Evolutionary conservation across 2,797 vertebrate species (phyloP), one percentile per base, ranked within the genome.

Genomic region (Danio tinwini): DNA sequence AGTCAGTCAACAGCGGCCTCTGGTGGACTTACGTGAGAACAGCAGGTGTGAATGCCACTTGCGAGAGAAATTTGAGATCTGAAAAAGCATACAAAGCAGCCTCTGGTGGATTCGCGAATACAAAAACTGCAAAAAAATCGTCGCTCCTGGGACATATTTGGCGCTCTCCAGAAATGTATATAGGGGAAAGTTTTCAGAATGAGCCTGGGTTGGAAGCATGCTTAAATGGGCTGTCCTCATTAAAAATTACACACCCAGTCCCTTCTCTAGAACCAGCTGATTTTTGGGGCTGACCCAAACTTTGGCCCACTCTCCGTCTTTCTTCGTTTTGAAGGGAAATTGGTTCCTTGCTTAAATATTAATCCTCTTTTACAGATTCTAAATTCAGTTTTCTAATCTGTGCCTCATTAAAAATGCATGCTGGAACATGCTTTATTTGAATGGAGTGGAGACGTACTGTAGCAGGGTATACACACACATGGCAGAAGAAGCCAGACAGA

Each of bases 351-450:
- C 79, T 90, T 81, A 90, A 90, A 88, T 86, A 88, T 88, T 83
- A 87, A 90, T 90, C 82, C 81, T 80, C 56, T 78, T 81, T 82
- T 80, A 85, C 87, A 87, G 85, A 89, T 85, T 89, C 85, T 84
- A 88, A 89, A 89, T 86, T 82, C 86, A 88, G 87, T 86, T 86
- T 88, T 84, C 85, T 87, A 88, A 89, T 88, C 87, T 88, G 62
- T 65, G 77, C 63, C 80, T 87, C 83, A 88, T 89, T 88, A 89
- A 89, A 88, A 85, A 88, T 89, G 79, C 83, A 88, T 86, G 75
- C 68, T 65, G 71, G 78, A 73, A 85, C 84, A 84, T 86, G 79
- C 79, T 86, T 86, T 85, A 88, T 87, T 87, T 88, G 83, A 86
- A 84, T 85, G 78, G 47, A 85, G 74, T 19, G 70, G 53, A 76